phyloP scores from a whole-genome alignment of 2,888 invertebrate genomes.

The Heterodera filipjevi region DNA sequence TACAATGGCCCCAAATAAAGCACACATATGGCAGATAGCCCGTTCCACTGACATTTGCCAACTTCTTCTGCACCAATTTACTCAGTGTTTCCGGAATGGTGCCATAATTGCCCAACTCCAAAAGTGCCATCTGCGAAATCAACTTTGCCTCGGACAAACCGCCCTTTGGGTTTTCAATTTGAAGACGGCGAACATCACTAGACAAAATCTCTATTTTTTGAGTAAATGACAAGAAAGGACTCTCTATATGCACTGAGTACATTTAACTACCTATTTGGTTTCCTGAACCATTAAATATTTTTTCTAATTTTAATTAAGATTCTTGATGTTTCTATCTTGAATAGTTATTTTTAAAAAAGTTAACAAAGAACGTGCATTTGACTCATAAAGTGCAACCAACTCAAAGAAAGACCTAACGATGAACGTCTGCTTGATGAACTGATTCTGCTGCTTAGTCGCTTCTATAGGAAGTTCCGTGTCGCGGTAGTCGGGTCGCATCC shows the following conservation, averaged over 20 bases:
- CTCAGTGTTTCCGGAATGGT: slow-evolving; percentile 20
- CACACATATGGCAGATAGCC: not conserved
- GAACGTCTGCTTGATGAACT: not conserved
- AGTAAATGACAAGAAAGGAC: too few species aligned
- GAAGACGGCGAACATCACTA: not conserved
- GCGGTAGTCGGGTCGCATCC: not conserved
- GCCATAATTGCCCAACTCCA: slow-evolving; percentile 4
- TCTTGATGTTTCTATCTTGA: too few species aligned
- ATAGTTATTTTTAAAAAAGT: too few species aligned
- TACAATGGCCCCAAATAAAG: not conserved
- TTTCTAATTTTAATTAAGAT: too few species aligned
- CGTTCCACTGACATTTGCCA: slow-evolving; percentile 12
- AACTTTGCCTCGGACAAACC: not conserved
- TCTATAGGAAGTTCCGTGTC: slow-evolving; percentile 1
- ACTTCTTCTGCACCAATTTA: slow-evolving; percentile 10
- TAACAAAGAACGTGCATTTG: too few species aligned
- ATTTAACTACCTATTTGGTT: too few species aligned
- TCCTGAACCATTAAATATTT: too few species aligned
- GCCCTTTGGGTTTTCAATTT: not conserved
- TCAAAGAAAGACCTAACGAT: not conserved
- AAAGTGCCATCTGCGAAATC: slow-evolving; percentile 4
- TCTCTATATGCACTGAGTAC: too few species aligned
- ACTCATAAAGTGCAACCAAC: too few species aligned
- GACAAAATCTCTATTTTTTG: too few species aligned
- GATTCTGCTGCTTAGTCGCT: not conserved